Percentiles rank a stretch among this genome's conserved stretches.
phyloP scores from a whole-genome alignment of 2,113 vertebrate genomes.

The Leucosticte australis region DNA sequence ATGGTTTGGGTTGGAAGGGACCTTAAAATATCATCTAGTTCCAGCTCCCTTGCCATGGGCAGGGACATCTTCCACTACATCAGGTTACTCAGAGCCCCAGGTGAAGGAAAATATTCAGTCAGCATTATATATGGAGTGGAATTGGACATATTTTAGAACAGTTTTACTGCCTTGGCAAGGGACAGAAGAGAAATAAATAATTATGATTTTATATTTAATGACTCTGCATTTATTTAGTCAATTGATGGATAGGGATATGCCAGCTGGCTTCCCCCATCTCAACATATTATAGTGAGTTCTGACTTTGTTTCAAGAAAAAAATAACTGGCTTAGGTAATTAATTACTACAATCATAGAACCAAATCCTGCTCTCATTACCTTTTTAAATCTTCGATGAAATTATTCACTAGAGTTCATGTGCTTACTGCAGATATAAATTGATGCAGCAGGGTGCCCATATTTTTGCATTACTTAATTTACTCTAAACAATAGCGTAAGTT shows the following conservation, averaged over 20 bases:
- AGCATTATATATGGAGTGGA: not conserved
- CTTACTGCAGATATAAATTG: not conserved
- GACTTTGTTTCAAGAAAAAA: slow-evolving; percentile 7
- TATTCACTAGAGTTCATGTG: not conserved
- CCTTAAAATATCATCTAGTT: not conserved
- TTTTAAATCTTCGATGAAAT: not conserved
- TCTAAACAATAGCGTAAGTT: not conserved
- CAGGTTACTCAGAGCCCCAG: not conserved
- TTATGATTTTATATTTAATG: slow-evolving; percentile 11
- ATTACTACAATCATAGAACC: slow-evolving; percentile 17
- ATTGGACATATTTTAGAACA: not conserved
- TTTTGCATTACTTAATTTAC: slow-evolving; percentile 29
- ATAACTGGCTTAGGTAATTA: slow-evolving; percentile 24
- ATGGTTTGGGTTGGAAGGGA: not conserved
- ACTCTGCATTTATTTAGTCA: slow-evolving; percentile 28
- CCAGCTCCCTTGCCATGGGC: not conserved
- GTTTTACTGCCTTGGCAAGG: not conserved
- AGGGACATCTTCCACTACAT: not conserved
- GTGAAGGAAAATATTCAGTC: not conserved
- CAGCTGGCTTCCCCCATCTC: slow-evolving; percentile 30
- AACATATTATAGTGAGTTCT: not conserved
- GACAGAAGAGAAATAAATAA: slow-evolving; percentile 6
- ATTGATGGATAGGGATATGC: not conserved
- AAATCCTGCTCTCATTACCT: slow-evolving; percentile 18
- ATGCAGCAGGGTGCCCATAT: not conserved